A percentile compares a stretch with the other conserved stretches of the same genome.
These are phyloP conservation scores for Platysteira castanea DNA, from an alignment of 2,113 vertebrate species.

Conservation along the genomic window DNA sequence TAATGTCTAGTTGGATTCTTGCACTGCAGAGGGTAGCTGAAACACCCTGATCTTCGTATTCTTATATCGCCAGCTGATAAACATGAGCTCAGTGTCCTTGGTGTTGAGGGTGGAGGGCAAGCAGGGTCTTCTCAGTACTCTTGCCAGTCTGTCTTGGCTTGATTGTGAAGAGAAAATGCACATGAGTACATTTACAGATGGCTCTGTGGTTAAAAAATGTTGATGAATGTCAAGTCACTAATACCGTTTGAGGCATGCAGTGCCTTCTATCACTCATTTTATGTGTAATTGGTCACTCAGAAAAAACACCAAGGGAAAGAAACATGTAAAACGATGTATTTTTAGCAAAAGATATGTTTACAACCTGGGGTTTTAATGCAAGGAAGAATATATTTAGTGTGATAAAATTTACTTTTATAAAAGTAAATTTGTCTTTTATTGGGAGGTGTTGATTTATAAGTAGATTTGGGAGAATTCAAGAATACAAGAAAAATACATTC, in stretches of 20 bases:
- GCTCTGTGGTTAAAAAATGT: not conserved
- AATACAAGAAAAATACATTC: not conserved
- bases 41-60: not conserved
- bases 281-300: not conserved
- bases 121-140: not conserved
- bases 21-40: not conserved
- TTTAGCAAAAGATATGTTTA: not conserved
- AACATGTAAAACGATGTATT: not conserved
- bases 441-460: not conserved
- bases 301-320: not conserved
- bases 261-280: not conserved
- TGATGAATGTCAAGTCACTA: not conserved
- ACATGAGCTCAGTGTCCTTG: not conserved
- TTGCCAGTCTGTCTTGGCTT: not conserved
- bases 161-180: not conserved
- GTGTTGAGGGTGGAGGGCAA: not conserved
- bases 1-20: not conserved
- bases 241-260: not conserved
- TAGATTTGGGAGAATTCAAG: not conserved
- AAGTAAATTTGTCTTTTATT: not conserved
- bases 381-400: not conserved
- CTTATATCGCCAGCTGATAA: not conserved
- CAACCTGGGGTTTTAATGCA: not conserved
- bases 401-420: not conserved
- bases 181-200: not conserved